A percentile compares a stretch with the other conserved stretches of the same genome.
These are phyloP conservation scores for Drosophila kikkawai DNA, from an alignment of 1,140 invertebrate genomes.

Conservation along the genomic window DNA sequence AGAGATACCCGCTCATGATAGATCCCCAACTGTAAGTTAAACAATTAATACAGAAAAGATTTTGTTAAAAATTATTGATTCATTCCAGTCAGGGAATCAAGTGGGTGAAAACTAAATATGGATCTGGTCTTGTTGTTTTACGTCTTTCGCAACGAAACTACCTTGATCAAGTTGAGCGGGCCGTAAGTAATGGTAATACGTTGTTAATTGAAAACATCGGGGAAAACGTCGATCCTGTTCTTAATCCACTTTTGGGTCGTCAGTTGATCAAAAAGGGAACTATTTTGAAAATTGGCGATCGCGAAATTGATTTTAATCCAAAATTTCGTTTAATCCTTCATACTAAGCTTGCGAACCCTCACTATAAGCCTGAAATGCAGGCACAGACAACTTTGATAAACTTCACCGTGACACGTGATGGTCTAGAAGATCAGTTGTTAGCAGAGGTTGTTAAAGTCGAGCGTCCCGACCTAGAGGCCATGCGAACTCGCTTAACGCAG, in stretches of 20 bases:
- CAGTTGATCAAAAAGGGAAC: slow-evolving; percentile 94
- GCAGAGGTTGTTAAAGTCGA: slow-evolving; percentile 97
- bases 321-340: slow-evolving; percentile 87
- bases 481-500: slow-evolving; percentile 91
- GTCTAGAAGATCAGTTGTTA: slow-evolving; percentile 96
- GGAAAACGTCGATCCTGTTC: slow-evolving; percentile 94
- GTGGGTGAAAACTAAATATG: slow-evolving; percentile 96
- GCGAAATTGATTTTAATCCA: slow-evolving; percentile 95
- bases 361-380: slow-evolving; percentile 98
- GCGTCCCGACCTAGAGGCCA: slow-evolving; percentile 94
- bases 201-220: slow-evolving; percentile 96
- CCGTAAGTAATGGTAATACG: slow-evolving; percentile 90
- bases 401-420: slow-evolving; percentile 97
- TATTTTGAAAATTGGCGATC: slow-evolving; percentile 93
- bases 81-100: slow-evolving; percentile 92
- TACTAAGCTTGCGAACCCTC: slow-evolving; percentile 95
- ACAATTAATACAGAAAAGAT: not conserved
- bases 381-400: slow-evolving; percentile 98
- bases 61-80: not conserved
- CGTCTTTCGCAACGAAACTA: slow-evolving; percentile 93
- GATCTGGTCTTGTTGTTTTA: slow-evolving; percentile 90
- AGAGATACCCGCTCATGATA: slow-evolving; percentile 97
- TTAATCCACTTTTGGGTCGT: slow-evolving; percentile 95
- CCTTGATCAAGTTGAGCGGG: slow-evolving; percentile 93
- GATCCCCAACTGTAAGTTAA: slow-evolving; percentile 91